Conservation (phyloP, 1,140 invertebrate genomes). For the Protaetia brevitarsis region DNA sequence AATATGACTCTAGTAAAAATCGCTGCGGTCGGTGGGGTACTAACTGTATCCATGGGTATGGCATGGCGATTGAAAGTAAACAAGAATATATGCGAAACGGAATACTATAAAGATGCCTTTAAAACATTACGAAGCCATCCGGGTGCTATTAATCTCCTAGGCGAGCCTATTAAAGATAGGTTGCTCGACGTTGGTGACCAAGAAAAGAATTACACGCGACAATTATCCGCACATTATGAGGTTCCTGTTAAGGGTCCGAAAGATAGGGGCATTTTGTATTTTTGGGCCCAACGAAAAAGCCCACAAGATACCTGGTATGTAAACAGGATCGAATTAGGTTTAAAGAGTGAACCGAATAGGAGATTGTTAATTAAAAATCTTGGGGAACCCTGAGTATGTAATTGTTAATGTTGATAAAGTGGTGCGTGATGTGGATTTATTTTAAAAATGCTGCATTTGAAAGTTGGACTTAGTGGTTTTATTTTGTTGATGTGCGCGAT, state of each 20-base stretch:
- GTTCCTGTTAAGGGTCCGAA: slow-evolving; percentile 60
- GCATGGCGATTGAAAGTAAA: slow-evolving; percentile 50
- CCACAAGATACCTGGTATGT: slow-evolving; percentile 50
- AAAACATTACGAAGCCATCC: slow-evolving; percentile 53
- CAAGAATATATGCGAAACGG: slow-evolving; percentile 49
- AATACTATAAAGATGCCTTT: slow-evolving; percentile 59
- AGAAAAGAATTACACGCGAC: slow-evolving; percentile 55
- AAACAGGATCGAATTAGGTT: slow-evolving; percentile 54
- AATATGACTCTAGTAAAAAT: slow-evolving; percentile 53
- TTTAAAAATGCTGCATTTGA: no score
- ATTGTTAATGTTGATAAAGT: no score
- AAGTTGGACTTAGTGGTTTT: no score
- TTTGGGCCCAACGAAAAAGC: slow-evolving; percentile 52
- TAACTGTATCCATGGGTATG: slow-evolving; percentile 50
- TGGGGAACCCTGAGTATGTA: no score
- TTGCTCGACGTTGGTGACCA: slow-evolving; percentile 56
- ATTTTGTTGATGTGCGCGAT: no score
- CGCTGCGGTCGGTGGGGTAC: slow-evolving; percentile 52
- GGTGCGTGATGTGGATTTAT: no score
- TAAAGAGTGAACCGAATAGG: slow-evolving; percentile 52
- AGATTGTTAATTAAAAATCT: slow-evolving; percentile 49
- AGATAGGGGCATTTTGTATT: slow-evolving; percentile 55
- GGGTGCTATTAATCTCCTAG: slow-evolving; percentile 57
- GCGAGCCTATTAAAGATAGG: slow-evolving; percentile 63
- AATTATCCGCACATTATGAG: slow-evolving; percentile 55